Base-by-base conservation (phyloP, 2,888 invertebrate species). In the Rosalia funebris region DNA sequence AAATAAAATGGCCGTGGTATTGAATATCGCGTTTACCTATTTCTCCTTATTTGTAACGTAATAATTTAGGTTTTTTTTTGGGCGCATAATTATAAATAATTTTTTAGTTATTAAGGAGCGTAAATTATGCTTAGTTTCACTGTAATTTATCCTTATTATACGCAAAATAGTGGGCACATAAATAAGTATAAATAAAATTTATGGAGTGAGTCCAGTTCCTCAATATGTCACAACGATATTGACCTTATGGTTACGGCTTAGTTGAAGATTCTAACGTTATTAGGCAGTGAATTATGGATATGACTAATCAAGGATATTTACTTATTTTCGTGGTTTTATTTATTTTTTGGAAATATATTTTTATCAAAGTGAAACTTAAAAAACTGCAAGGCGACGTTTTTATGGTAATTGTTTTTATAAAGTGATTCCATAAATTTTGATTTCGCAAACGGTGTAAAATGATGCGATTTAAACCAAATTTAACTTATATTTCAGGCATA, bases 21-120 rank as follows among this genome's bases (percentile, higher is more conserved):
- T 12, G 5, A 37, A 37, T 36, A 37, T 37, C 36, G 17, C 11
- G 48, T 48, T 48, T 48, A 34, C 9, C 10, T 36, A 34, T 17
- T 36, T 48, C 3, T 16, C 48, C 48, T 36, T 48, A 48, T 48
- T 48, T 12, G 37, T 48, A 37, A 17, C 16, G 12, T 12, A 34
- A 17, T 36, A 36, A 36, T 48, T 48, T 48, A 48, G 2, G 9
- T 25, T 31, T 37, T 19, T 36, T 15, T 19, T 20, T 9, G 19
- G 19, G n/a, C 14, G 36, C 14, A n/a, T 12, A 19, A 48, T 37
- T 48, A 19, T 37, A 37, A 48, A 11, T 11, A 10, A 48, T 48
- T 10, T 19, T 48, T 37, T 36, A 16, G n/a, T 34, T 46, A 46
- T 36, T 25, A 25, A 25, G 25, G n/a, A n/a, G n/a, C n/a, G n/a